phyloP scores from a whole-genome alignment of 2,113 vertebrate genomes.

The Epinephelus lanceolatus region DNA sequence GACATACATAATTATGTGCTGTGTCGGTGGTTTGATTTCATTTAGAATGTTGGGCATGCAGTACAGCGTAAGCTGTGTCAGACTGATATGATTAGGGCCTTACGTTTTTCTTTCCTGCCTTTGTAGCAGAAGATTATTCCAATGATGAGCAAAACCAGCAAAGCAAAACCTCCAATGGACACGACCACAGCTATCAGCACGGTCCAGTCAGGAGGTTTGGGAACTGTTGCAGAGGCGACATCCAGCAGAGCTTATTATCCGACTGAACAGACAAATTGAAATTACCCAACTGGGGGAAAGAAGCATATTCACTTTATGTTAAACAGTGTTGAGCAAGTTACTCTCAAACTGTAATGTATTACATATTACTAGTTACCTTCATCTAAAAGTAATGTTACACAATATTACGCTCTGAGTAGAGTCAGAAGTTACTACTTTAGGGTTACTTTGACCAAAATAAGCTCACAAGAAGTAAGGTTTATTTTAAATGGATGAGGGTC shows the following conservation, averaged over 20 bases:
- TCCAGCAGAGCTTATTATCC: not conserved
- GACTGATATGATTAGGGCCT: constrained; percentile 6
- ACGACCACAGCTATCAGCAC: constrained; percentile 81
- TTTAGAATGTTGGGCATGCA: not conserved
- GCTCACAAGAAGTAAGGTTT: too few species aligned
- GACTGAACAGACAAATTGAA: not conserved
- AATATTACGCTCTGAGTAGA: too few species aligned
- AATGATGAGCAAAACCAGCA: constrained; percentile 80
- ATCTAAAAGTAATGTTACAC: too few species aligned
- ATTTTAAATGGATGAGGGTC: too few species aligned
- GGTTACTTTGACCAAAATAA: too few species aligned
- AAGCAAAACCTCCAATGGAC: constrained; percentile 72
- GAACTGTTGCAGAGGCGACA: constrained; percentile 39
- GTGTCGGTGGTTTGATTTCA: not conserved
- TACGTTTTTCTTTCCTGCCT: constrained; percentile 75
- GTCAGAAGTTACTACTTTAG: too few species aligned
- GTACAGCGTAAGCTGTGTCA: not conserved
- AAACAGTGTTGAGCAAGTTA: too few species aligned
- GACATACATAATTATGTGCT: not conserved
- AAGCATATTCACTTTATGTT: not conserved
- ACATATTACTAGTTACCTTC: too few species aligned
- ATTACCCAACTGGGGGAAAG: not conserved
- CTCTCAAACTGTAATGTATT: too few species aligned
- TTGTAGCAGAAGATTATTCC: constrained; percentile 78
- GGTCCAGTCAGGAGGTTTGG: constrained; percentile 74